These are phyloP conservation scores for Falco biarmicus DNA, from an alignment of 2,797 vertebrate genomes.

Conservation along the genomic window DNA sequence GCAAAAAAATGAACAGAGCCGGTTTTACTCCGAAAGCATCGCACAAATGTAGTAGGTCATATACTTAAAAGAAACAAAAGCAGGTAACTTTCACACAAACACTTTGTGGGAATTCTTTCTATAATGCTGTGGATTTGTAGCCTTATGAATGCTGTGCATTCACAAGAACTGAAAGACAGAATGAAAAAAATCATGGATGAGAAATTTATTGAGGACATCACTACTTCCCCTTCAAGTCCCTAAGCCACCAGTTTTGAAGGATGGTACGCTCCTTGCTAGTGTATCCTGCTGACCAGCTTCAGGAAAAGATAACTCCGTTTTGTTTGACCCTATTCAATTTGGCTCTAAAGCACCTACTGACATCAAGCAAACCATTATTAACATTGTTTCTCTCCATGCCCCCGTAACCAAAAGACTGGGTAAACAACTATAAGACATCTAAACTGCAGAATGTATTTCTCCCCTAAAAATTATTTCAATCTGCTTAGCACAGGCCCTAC, in stretches of 20 bases:
- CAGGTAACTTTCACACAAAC: neutral
- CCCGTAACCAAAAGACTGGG: fast-evolving
- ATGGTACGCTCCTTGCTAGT: neutral
- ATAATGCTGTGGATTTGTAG: too few relatives aligned
- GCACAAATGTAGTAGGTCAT: neutral
- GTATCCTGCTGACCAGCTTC: fast-evolving
- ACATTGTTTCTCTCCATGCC: neutral
- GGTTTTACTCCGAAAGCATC: neutral
- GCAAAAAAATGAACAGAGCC: fast-evolving
- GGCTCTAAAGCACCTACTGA: neutral
- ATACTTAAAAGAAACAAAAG: neutral
- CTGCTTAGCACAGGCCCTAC: neutral
- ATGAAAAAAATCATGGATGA: neutral
- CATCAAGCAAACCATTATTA: neutral
- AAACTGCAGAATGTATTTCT: neutral
- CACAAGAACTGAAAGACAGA: neutral
- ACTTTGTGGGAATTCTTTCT: neutral
- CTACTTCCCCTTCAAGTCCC: neutral
- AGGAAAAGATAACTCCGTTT: neutral
- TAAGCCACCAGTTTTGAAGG: neutral
- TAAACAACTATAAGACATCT: neutral
- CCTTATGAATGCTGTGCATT: neutral
- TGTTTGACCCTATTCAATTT: neutral
- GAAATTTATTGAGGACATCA: neutral
- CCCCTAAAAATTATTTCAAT: neutral